A percentile compares a stretch with the other conserved stretches of the same genome.
Conservation (phyloP, 2,888 invertebrate species). For the Alcis repandata region DNA sequence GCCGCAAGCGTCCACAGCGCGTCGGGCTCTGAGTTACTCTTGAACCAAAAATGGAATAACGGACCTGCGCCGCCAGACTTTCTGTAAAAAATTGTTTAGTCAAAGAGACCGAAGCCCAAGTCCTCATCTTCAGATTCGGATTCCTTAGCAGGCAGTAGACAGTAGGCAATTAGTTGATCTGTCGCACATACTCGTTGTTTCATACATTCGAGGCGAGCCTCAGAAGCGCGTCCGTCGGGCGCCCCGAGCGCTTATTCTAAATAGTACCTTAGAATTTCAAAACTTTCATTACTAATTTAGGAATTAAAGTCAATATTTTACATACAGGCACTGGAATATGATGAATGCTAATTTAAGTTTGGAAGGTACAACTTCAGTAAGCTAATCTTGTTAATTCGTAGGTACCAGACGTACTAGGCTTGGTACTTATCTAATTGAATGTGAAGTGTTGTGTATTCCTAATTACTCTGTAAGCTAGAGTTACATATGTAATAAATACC, state of each 20-base stretch:
- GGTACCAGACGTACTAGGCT: not conserved
- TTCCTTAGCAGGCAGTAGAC: too few relatives aligned
- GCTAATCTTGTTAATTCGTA: not conserved
- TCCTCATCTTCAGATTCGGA: slow-evolving; percentile 98
- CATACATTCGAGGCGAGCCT: too few relatives aligned
- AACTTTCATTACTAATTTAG: slow-evolving; percentile 11
- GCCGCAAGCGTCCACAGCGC: too few relatives aligned
- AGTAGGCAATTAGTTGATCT: too few relatives aligned
- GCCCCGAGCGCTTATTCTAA: too few relatives aligned
- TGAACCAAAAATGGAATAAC: slow-evolving; percentile 80
- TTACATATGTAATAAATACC: too few relatives aligned
- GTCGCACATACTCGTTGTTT: too few relatives aligned
- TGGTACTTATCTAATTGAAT: not conserved
- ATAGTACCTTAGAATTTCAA: not conserved
- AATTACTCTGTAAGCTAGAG: too few relatives aligned
- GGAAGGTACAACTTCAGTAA: not conserved
- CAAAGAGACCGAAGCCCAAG: slow-evolving; percentile 99
- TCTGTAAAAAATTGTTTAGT: slow-evolving; percentile 84
- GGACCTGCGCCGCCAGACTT: slow-evolving; percentile 73
- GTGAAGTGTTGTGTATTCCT: too few relatives aligned
- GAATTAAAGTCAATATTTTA: slow-evolving; percentile 5
- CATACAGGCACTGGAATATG: not conserved
- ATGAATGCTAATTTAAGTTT: not conserved
- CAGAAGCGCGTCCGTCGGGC: too few relatives aligned
- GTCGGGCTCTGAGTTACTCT: too few relatives aligned